Conservation (phyloP, 2,797 vertebrate genomes). For the Tokudaia muenninki region DNA sequence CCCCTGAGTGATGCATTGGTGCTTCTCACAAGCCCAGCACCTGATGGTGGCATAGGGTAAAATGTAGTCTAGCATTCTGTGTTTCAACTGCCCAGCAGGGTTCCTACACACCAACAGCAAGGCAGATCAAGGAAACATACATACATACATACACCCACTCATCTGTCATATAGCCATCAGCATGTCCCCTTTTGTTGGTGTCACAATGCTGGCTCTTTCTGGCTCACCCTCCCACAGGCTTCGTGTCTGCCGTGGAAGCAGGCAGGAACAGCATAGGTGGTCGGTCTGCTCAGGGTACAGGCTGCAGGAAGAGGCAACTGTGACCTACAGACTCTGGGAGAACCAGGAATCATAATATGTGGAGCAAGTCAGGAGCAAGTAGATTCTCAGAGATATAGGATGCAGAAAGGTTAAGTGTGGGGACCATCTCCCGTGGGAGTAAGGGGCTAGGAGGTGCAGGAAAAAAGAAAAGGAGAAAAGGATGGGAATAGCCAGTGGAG, state of each 20-base stretch:
- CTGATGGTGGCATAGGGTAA: not conserved
- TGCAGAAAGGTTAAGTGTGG: no score
- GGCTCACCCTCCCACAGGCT: not conserved
- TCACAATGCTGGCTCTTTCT: no score
- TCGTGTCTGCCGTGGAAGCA: not conserved
- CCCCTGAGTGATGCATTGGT: not conserved
- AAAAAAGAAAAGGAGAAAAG: not conserved
- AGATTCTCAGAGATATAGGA: no score
- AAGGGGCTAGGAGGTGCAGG: not conserved
- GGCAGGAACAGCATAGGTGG: not conserved
- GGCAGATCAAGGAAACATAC: not conserved
- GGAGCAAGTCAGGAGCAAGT: not conserved
- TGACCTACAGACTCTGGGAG: not conserved
- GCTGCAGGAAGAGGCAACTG: not conserved
- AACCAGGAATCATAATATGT: not conserved
- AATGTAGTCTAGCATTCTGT: not conserved
- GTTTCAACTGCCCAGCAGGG: not conserved
- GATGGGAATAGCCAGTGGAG: no score
- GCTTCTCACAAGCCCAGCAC: not conserved
- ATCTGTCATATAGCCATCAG: no score
- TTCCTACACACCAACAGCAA: not conserved
- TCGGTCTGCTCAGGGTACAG: not conserved
- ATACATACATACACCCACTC: not conserved
- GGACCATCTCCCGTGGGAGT: not conserved
- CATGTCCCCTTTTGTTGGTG: fast-evolving